Base-by-base conservation (phyloP, 2,888 invertebrate species). In the Acrocera orbiculus region DNA sequence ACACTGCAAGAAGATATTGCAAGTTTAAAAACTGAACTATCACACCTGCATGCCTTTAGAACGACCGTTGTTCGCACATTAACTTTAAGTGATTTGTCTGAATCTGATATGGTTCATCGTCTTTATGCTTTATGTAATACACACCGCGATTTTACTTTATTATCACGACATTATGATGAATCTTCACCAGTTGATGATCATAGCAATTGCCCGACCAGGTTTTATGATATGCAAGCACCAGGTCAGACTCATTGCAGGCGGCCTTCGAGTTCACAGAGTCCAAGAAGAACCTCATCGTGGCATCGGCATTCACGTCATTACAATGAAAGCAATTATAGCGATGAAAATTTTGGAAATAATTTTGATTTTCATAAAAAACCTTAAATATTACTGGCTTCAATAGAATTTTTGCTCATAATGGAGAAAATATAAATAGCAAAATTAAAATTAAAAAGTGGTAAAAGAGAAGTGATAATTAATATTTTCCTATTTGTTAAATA, bases 121-220 rank as follows among this genome's bases (percentile, higher is more conserved):
- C 64, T 86, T 16, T 83, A 85, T 56, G 83, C 83, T 54, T 62
- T 86, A 44, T 79, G 83, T 32, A 78, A 82, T 44, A 85, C 85
- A 0, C 83, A 86, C 56, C 78, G 83, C 47, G 86, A 86, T 61
- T 86, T 85, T 53, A 82, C 85, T 0, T 58, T 81, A 46, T 73
- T 86, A 4, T 85, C 85, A 4, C 67, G 82, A 5, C 69, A 83
- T 46, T 76, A 73, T 48, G 75, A 76, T 40, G 50, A 57, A 4
- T 53, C 54, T 4, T 58, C 60, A 1, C 59, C 60, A 0, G 49
- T 58, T 2, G 58, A 51, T 1, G 58, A 60, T 36, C 58, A 57
- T 47, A 49, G n/a, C n/a, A n/a, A 53, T 1, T 60, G 59, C 38
- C 52, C 56, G 0, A 32, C 37, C 5, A 48, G 58, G 3, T 57